These are phyloP conservation scores for Turritopsis dohrnii DNA, from an alignment of 30 jellyfish, hydroid and myxozoan species.

Conservation along the genomic window DNA sequence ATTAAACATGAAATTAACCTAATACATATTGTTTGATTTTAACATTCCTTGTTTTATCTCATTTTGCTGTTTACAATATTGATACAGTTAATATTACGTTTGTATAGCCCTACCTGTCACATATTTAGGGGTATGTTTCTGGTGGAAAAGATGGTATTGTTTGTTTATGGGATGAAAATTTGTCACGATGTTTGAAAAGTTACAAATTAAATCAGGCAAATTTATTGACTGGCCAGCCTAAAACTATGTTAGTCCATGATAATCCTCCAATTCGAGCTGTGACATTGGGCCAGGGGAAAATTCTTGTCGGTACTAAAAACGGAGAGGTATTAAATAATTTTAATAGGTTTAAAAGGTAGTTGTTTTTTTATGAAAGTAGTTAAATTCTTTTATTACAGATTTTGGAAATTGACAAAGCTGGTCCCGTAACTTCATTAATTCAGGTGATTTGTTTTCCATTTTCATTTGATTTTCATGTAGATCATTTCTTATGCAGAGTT, in stretches of 20 bases:
- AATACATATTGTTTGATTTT: not conserved
- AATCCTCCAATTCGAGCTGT: constrained; percentile 87
- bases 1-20: not conserved
- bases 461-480: too few species aligned
- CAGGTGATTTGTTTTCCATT: constrained; percentile 48
- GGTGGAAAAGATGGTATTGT: constrained; percentile 98
- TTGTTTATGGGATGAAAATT: constrained; percentile 85
- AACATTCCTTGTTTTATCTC: constrained; percentile 5
- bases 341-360: too few species aligned
- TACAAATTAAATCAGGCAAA: constrained; percentile 66
- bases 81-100: too few species aligned
- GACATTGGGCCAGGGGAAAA: constrained; percentile 88
- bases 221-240: constrained; percentile 51
- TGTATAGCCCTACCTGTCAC: too few species aligned
- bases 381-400: constrained; percentile 39
- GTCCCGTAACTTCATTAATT: constrained; percentile 60
- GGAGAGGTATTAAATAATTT: constrained; percentile 97
- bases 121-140: constrained; percentile 76
- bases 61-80: too few species aligned
- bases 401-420: constrained; percentile 79
- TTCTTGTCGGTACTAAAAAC: constrained; percentile 80
- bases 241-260: constrained; percentile 44
- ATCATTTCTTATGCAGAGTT: not conserved
- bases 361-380: not conserved
- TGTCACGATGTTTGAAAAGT: constrained; percentile 77